A percentile compares a stretch with the other conserved stretches of the same genome.
phyloP scores from a whole-genome alignment of 2,113 vertebrate genomes.

The Sorex fumeus region DNA sequence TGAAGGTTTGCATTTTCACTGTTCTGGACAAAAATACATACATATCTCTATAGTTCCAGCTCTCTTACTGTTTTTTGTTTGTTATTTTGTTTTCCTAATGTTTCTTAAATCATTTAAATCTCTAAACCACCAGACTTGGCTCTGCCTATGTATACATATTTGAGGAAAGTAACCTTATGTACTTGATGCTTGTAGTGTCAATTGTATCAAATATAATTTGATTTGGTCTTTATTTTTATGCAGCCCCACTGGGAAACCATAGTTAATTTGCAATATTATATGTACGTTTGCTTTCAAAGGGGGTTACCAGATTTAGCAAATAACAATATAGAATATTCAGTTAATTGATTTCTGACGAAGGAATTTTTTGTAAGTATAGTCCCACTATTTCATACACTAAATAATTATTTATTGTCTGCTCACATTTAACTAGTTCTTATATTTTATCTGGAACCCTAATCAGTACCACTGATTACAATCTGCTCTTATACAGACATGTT shows the following conservation, averaged over 20 bases:
- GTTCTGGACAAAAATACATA: constrained; percentile 10
- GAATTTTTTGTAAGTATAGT: neutral
- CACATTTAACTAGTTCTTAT: neutral
- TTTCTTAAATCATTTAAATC: neutral
- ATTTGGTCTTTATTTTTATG: neutral
- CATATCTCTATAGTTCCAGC: too few species aligned
- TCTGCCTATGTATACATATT: neutral
- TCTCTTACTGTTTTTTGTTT: too few species aligned
- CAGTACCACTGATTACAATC: neutral
- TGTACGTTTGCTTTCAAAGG: neutral
- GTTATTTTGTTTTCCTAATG: neutral
- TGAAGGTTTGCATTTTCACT: neutral
- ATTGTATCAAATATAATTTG: neutral
- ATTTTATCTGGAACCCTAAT: neutral
- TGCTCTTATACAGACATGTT: neutral
- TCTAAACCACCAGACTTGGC: neutral
- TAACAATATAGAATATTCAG: neutral
- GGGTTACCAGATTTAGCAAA: neutral
- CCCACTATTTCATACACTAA: neutral
- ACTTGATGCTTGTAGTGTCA: neutral
- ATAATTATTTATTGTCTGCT: neutral
- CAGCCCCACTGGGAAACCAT: too few species aligned
- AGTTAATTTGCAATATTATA: neutral
- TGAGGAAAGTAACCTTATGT: neutral
- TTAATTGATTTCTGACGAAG: constrained; percentile 33